Conservation (phyloP, 2,797 vertebrate genomes). For the Mormyrus proboscirostris region DNA sequence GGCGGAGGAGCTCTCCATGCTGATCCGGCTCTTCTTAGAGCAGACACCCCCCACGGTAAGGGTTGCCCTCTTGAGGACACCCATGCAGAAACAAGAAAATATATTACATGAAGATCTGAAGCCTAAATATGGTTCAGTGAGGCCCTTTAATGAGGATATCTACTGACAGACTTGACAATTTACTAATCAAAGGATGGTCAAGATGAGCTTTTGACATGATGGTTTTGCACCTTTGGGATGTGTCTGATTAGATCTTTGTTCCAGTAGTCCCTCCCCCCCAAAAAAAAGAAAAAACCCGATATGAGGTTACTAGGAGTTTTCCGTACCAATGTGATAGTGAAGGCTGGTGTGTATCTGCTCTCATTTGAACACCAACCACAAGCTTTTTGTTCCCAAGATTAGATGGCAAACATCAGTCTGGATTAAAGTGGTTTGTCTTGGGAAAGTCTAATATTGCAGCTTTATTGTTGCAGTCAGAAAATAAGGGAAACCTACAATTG, state of each 20-base stretch:
- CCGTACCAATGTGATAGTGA: neutral
- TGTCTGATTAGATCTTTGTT: neutral
- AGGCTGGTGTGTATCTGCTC: neutral
- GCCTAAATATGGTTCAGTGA: neutral
- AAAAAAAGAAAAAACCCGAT: neutral
- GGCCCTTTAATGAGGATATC: neutral
- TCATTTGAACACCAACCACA: neutral
- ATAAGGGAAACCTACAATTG: neutral
- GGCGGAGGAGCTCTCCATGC: conserved; percentile 82
- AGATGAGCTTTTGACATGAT: neutral
- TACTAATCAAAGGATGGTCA: neutral
- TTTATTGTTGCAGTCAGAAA: neutral
- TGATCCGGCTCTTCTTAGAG: conserved; percentile 87
- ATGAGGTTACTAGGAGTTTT: neutral
- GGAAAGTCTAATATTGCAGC: neutral
- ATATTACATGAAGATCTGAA: neutral
- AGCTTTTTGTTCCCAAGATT: neutral
- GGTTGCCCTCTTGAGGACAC: conserved; percentile 25
- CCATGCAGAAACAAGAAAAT: neutral
- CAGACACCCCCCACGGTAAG: conserved; percentile 85
- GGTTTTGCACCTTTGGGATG: neutral
- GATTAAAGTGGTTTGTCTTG: neutral
- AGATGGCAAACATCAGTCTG: neutral
- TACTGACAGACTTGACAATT: neutral
- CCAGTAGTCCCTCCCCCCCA: neutral